Percentiles rank a stretch among this genome's conserved stretches.
These are phyloP conservation scores for Nycteola revayana DNA, from an alignment of 2,888 invertebrate genomes.

Conservation along the genomic window DNA sequence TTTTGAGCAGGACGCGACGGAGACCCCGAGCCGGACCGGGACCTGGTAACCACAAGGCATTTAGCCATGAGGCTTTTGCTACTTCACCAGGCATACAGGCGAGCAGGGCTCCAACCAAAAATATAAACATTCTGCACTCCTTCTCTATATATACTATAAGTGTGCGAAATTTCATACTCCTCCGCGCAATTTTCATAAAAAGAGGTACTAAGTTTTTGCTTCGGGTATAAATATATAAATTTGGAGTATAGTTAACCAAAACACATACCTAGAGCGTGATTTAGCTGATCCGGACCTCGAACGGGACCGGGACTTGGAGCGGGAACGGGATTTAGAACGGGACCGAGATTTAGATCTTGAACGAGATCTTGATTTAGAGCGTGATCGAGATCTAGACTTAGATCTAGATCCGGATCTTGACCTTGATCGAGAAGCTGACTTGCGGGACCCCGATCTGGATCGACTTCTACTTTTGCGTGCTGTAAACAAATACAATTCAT, in stretches of 20 bases:
- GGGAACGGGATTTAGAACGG: constrained; percentile 26
- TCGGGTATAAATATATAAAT: no score
- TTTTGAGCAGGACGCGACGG: constrained; percentile 56
- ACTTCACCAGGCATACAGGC: no score
- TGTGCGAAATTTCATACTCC: no score
- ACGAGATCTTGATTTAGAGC: constrained; percentile 36
- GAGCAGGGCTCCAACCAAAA: no score
- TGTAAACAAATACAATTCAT: constrained; percentile 11
- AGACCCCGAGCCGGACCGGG: constrained; percentile 46
- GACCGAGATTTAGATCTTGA: constrained; percentile 31
- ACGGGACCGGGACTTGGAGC: constrained; percentile 35
- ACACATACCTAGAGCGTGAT: constrained; percentile 44
- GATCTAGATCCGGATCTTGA: constrained; percentile 22
- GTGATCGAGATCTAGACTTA: constrained; percentile 25
- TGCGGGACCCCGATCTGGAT: constrained; percentile 28
- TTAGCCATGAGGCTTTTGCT: no score
- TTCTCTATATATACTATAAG: no score
- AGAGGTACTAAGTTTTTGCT: no score
- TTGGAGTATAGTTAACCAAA: no score
- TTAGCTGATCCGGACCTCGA: constrained; percentile 42
- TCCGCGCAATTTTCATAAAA: no score
- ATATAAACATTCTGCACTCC: no score
- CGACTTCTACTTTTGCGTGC: constrained; percentile 25
- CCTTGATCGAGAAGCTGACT: constrained; percentile 19
- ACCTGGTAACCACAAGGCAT: constrained; percentile 44